Percentiles rank a stretch among this genome's conserved stretches.
These are phyloP conservation scores for Bergia sp. DNA, from an alignment of 92 coral and sea anemone species.

Conservation along the genomic window DNA sequence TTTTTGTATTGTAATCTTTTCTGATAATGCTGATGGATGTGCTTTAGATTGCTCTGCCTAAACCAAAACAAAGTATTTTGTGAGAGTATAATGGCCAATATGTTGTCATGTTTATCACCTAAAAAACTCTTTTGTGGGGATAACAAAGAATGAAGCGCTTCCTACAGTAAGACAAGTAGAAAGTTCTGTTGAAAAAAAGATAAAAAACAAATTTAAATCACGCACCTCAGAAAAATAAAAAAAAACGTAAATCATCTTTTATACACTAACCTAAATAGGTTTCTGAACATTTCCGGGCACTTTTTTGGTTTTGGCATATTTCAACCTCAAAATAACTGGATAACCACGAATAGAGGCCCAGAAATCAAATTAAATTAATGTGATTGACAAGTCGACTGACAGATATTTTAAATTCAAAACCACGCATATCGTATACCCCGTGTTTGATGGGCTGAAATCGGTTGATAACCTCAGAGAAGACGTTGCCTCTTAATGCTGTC, in stretches of 20 bases:
- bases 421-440: conserved; percentile 25
- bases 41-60: not conserved
- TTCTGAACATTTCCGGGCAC: not conserved
- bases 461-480: not conserved
- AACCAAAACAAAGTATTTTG: not conserved
- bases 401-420: conserved; percentile 38
- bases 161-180: not conserved
- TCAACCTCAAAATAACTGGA: conserved; percentile 5
- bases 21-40: not conserved
- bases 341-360: conserved; percentile 2
- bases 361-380: conserved; percentile 15
- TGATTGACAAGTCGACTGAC: conserved; percentile 34
- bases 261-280: not conserved
- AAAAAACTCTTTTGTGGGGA: not conserved
- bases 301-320: not conserved
- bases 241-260: not conserved
- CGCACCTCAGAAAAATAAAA: not conserved
- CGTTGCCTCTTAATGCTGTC: not conserved
- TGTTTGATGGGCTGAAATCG: conserved; percentile 23
- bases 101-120: not conserved
- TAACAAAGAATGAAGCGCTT: not conserved
- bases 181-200: not conserved
- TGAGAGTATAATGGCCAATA: not conserved
- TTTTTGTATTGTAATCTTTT: not conserved
- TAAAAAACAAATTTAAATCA: not conserved